Evolutionary conservation across 2,888 invertebrate genomes (phyloP).

Genomic region (Helicoverpa assulta): DNA sequence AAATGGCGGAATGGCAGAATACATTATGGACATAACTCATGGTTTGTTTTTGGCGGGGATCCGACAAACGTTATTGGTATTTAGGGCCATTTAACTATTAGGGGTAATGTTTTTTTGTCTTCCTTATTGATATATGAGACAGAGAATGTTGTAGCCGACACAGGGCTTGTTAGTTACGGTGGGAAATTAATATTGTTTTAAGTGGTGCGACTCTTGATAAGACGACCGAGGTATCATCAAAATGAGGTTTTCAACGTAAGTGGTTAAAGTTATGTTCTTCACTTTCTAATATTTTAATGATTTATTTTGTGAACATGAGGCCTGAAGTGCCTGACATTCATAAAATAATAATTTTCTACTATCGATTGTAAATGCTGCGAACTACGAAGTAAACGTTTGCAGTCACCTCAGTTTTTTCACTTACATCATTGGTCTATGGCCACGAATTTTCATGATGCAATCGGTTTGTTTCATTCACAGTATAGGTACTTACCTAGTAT

Average conservation of each 20-base stretch:
- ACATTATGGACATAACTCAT: slow-evolving; percentile 89
- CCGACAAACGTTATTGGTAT: slow-evolving; percentile 90
- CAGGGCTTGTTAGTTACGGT: slow-evolving; percentile 80
- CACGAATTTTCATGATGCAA: slow-evolving; percentile 11
- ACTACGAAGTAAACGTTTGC: slow-evolving; percentile 10
- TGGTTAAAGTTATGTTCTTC: neutral
- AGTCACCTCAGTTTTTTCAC: slow-evolving; percentile 8
- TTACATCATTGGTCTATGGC: slow-evolving; percentile 5
- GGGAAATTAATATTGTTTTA: slow-evolving; percentile 83
- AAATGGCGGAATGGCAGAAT: slow-evolving; percentile 89
- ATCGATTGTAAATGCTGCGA: neutral
- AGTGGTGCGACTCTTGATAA: slow-evolving; percentile 64
- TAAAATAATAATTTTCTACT: too few relatives aligned
- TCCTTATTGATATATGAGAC: slow-evolving; percentile 81
- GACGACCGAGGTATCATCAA: slow-evolving; percentile 35
- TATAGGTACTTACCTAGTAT: too few relatives aligned
- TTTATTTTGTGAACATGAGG: neutral
- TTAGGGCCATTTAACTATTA: slow-evolving; percentile 87
- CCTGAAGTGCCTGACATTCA: too few relatives aligned
- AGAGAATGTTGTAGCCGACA: slow-evolving; percentile 80
- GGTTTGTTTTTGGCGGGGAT: slow-evolving; percentile 90
- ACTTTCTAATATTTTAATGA: neutral
- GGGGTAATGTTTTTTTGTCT: slow-evolving; percentile 78
- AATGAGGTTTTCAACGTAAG: neutral
- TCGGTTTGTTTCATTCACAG: neutral